Percentiles rank a stretch among this genome's conserved stretches.
phyloP scores from a whole-genome alignment of 2,888 invertebrate genomes.

The Onthophagus sagittarius region DNA sequence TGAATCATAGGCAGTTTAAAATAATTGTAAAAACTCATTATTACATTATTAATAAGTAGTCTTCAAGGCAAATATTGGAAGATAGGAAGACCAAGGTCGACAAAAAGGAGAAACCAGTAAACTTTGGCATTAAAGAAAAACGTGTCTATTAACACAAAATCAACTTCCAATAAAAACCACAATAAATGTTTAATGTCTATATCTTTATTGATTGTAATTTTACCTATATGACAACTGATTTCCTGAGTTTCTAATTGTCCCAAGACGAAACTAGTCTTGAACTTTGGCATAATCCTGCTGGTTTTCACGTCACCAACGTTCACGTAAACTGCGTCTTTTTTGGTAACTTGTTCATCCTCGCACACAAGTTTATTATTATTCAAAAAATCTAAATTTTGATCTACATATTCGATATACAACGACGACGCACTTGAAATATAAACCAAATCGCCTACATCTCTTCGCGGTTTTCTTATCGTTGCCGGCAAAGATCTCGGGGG shows the following conservation, averaged over 20 bases:
- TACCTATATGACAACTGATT: slow-evolving; percentile 45
- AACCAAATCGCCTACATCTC: slow-evolving; percentile 60
- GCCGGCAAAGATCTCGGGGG: slow-evolving; percentile 50
- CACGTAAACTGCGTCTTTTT: slow-evolving; percentile 13
- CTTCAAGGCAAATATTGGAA: neutral
- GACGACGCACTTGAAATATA: slow-evolving; percentile 56
- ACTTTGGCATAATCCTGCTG: slow-evolving; percentile 37
- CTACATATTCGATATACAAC: slow-evolving; percentile 49
- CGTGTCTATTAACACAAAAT: neutral
- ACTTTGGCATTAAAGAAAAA: neutral
- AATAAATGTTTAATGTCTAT: no score
- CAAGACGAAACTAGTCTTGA: slow-evolving; percentile 40
- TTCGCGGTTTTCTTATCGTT: slow-evolving; percentile 52
- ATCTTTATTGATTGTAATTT: slow-evolving; percentile 19
- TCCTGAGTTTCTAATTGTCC: slow-evolving; percentile 44
- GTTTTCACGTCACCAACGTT: slow-evolving; percentile 29
- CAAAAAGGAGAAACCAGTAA: neutral
- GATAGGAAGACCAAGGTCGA: neutral
- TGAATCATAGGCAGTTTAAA: neutral
- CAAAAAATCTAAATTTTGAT: slow-evolving; percentile 24
- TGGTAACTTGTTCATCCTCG: neutral
- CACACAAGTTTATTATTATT: neutral
- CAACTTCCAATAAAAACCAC: no score
- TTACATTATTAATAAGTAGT: neutral
- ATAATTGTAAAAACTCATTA: neutral